Evolutionary conservation across 1,140 invertebrate genomes (phyloP), one percentile per base, ranked within the genome.

Genomic region (Prorops nasuta): DNA sequence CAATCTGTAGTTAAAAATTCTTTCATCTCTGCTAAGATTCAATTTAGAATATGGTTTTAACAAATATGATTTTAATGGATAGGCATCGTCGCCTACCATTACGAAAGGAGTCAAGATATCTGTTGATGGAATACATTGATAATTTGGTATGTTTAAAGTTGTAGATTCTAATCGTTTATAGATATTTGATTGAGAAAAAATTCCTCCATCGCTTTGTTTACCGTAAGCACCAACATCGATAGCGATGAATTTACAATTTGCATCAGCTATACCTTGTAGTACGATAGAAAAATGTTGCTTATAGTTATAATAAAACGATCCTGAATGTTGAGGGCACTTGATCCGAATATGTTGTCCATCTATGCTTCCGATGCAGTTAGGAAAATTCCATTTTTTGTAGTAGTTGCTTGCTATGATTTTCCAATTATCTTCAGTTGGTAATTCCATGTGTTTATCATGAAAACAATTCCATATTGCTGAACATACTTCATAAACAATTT

Each of bases 251-350:
- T 10, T 4, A 6, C 10, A 6, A 28, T 28, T 28, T 6, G 24
- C 24, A 28, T 28, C 24, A 28, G 10, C 24, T 7, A 58, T 35
- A 15, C 60, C 71, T 38, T 72, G 38, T 14, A 77, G 42, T 17
- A 72, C 61, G 1, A 70, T 60, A 22, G 31, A 37, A 32, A 37
- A 34, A 41, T 20, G 14, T 35, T 35, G 3, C 14, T 35, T 35
- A 14, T 35, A 35, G 14, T 15, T n/a, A 14, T n/a, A 35, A 14
- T 8, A 35, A 6, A 14, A 35, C 4, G 34, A n/a, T n/a, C 34
- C 34, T n/a, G 34, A 35, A 35, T 35, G 6, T 35, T 6, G 14
- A 8, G 34, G 34, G 14, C 9, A 10, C 14, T 15, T 35, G 4
- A 35, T 35, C 14, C 9, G 7, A n/a, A 7, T 9, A n/a, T 35